These are phyloP conservation scores for Diaphora mendica DNA, from an alignment of 2,888 invertebrate species.

Conservation along the genomic window DNA sequence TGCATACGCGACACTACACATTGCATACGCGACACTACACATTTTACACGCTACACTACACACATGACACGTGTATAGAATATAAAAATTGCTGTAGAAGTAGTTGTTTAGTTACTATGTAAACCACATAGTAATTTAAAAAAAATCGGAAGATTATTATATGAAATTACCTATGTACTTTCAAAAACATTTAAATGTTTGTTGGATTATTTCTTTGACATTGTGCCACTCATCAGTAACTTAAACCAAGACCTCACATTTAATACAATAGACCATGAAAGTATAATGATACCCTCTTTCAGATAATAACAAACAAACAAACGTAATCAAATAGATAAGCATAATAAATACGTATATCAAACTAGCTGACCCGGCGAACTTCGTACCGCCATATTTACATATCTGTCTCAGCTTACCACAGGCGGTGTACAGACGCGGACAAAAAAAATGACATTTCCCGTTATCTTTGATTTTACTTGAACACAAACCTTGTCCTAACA, in stretches of 20 bases:
- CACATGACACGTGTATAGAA: neutral
- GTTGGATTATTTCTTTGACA: neutral
- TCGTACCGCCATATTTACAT: no score
- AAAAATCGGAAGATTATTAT: neutral
- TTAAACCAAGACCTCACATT: neutral
- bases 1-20: neutral
- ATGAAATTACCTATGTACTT: no score
- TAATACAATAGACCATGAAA: neutral
- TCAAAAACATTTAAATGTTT: neutral
- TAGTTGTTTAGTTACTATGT: no score
- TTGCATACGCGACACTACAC: neutral
- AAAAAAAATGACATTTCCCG: no score
- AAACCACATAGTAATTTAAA: neutral
- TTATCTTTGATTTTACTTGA: no score
- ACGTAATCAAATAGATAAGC: neutral
- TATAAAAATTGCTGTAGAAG: no score
- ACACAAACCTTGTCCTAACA: no score
- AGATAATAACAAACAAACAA: neutral
- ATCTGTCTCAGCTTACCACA: no score
- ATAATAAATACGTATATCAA: neutral
- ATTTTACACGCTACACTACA: neutral
- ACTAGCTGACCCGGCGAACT: no score
- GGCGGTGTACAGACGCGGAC: no score
- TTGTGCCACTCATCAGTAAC: neutral
- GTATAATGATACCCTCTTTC: neutral